A percentile compares a stretch with the other conserved stretches of the same genome.
Evolutionary conservation across 2,888 invertebrate genomes (phyloP).

Genomic region (Taenaris catops): DNA sequence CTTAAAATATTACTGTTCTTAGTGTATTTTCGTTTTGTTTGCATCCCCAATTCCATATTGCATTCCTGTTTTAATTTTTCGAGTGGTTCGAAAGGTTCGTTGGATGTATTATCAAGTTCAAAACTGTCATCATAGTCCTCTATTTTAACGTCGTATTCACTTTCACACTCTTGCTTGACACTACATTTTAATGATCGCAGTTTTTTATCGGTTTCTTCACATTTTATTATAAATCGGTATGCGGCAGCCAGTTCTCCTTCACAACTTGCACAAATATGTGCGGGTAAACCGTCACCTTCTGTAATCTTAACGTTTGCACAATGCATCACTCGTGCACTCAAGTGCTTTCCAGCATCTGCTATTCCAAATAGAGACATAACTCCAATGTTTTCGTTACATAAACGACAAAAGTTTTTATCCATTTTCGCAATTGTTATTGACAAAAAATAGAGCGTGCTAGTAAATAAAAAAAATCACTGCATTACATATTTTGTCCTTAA

Average conservation of each 20-base stretch:
- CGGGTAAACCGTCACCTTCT: constrained; percentile 47
- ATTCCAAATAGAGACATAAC: constrained; percentile 37
- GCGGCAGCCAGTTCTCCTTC: constrained; percentile 37
- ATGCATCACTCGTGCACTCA: constrained; percentile 43
- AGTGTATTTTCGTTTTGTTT: constrained; percentile 11
- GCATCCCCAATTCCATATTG: constrained; percentile 33
- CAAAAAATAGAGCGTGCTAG: too few species aligned
- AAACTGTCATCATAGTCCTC: not conserved
- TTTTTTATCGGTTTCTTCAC: constrained; percentile 46
- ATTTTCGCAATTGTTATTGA: constrained; percentile 24
- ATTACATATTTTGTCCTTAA: too few species aligned
- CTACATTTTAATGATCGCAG: constrained; percentile 29
- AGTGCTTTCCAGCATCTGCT: constrained; percentile 25
- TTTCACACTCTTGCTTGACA: constrained; percentile 6
- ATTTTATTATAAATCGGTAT: constrained; percentile 48
- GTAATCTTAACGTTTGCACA: constrained; percentile 41
- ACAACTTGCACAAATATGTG: constrained; percentile 42
- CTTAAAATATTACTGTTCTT: constrained; percentile 2
- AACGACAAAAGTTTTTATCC: constrained; percentile 42
- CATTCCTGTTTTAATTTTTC: constrained; percentile 12
- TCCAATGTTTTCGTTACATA: constrained; percentile 45
- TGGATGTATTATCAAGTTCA: not conserved
- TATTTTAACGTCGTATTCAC: not conserved
- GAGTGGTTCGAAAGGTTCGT: not conserved
- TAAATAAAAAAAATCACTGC: too few species aligned